Base-by-base conservation (phyloP, 1,140 invertebrate genomes). In the Gyrodactylus bullatarudis region DNA sequence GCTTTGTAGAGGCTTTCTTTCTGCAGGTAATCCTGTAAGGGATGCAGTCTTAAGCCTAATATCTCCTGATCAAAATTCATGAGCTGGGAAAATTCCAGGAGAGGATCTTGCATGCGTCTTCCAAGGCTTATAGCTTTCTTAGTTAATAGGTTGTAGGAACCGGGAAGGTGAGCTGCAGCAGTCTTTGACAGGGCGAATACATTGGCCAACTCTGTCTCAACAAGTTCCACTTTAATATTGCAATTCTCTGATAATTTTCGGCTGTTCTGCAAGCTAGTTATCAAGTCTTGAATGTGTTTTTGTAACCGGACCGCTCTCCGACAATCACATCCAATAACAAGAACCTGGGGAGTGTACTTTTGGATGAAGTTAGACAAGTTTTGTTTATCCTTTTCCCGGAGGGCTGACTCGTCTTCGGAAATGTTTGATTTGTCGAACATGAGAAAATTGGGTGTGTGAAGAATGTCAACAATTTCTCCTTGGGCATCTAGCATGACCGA, bases 11-110 rank as follows among this genome's bases (percentile, higher is more conserved):
- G 79, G 73, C 90, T 87, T 69, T 96, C 91, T 78, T 88, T 88
- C 0, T 84, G 78, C 19, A 95, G 78, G 77, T 89, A 86, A 77
- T 91, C 88, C 83, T 92, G 90, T 68, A 92, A 78, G 0, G 88
- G 84, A 82, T 94, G 91, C 78, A 89, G 94, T 75, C 89, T 86
- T 0, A 99, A 83, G 78, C 90, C 94, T 0, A 97, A 79, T 75
- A 98, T 89, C 82, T 98, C 94, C 74, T 96, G 90, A 78, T 98
- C 92, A 0, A 86, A 83, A 21, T 90, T 92, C 79, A 90, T 96
- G 0, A 98, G 82, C 79, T 96, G 91, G 0, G 89, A 89, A 80
- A 91, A 95, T 79, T 98, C 94, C 23, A 95, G 85, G 0, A 98
- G 80, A 0, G 95, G 93, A 83, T 99, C 95, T 80, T 95, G 91